phyloP scores from a whole-genome alignment of 2,797 vertebrate species.

The Astyanax mexicanus region DNA sequence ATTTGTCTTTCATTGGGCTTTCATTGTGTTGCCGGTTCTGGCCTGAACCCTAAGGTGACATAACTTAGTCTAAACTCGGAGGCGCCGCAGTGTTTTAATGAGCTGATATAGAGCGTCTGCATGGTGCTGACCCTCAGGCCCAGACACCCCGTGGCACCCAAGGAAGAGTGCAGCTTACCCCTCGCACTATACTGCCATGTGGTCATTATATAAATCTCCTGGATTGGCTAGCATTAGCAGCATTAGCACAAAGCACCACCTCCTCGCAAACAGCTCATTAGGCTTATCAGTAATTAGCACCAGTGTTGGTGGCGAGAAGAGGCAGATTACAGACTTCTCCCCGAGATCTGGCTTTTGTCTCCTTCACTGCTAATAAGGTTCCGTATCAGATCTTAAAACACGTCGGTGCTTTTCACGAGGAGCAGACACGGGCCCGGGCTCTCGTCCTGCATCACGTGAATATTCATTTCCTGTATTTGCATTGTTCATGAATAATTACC shows the following conservation, averaged over 20 bases:
- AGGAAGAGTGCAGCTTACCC: neutral
- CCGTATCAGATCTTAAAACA: constrained; percentile 41
- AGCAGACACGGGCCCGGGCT: constrained; percentile 21
- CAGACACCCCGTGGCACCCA: neutral
- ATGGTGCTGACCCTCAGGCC: neutral
- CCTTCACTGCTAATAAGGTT: constrained; percentile 45
- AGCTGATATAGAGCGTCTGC: neutral
- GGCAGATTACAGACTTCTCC: constrained; percentile 46
- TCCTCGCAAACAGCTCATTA: constrained; percentile 49
- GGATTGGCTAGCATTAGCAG: constrained; percentile 32
- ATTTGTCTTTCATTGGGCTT: neutral
- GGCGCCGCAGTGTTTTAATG: neutral
- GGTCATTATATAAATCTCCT: constrained; percentile 30
- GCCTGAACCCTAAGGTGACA: neutral
- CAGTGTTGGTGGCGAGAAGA: constrained; percentile 37
- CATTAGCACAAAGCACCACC: constrained; percentile 41
- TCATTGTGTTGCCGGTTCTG: neutral
- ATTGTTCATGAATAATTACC: constrained; percentile 48
- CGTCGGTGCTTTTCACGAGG: constrained; percentile 40
- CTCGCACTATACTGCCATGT: neutral
- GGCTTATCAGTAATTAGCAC: constrained; percentile 55
- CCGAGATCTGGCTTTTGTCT: constrained; percentile 46
- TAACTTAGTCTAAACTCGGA: constrained; percentile 6
- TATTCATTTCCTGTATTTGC: constrained; percentile 46
- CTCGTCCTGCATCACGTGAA: constrained; percentile 22